Evolutionary conservation across 2,797 vertebrate species (phyloP).

Genomic region (Dallia pectoralis): DNA sequence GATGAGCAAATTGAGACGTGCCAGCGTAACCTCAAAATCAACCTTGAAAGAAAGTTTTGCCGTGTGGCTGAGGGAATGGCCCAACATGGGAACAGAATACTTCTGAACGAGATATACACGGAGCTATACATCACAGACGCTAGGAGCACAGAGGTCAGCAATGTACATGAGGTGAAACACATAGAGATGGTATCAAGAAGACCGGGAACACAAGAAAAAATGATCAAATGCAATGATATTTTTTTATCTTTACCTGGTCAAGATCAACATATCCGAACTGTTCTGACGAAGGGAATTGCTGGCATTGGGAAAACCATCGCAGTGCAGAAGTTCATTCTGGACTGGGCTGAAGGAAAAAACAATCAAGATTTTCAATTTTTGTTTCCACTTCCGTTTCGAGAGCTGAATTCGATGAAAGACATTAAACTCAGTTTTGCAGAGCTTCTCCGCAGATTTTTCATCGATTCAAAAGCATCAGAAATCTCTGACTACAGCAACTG

Average conservation of each 20-base stretch:
- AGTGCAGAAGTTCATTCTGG: conserved; percentile 60
- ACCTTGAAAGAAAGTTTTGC: conserved; percentile 49
- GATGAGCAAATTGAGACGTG: conserved; percentile 11
- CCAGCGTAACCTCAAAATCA: conserved; percentile 43
- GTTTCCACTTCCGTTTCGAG: conserved; percentile 62
- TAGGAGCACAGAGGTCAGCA: conserved; percentile 45
- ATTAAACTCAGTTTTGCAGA: conserved; percentile 43
- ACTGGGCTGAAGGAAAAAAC: conserved; percentile 61
- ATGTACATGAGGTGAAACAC: conserved; percentile 59
- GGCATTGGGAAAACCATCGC: conserved; percentile 69
- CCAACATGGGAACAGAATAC: too few species aligned
- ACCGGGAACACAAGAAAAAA: conserved; percentile 40
- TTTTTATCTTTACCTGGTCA: conserved; percentile 34
- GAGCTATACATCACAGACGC: conserved; percentile 51
- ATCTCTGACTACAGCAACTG: conserved; percentile 27
- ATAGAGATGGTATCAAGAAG: conserved; percentile 35
- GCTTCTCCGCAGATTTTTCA: conserved; percentile 50
- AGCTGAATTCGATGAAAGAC: conserved; percentile 57
- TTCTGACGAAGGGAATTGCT: conserved; percentile 65
- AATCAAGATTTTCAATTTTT: conserved; percentile 60
- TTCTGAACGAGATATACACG: conserved; percentile 61
- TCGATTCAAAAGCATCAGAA: conserved; percentile 45
- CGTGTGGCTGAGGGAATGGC: conserved; percentile 37
- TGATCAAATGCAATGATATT: conserved; percentile 56
- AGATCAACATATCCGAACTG: conserved; percentile 42